phyloP scores from a whole-genome alignment of 1,140 invertebrate species.

The Cyphomyrmex costatus region DNA sequence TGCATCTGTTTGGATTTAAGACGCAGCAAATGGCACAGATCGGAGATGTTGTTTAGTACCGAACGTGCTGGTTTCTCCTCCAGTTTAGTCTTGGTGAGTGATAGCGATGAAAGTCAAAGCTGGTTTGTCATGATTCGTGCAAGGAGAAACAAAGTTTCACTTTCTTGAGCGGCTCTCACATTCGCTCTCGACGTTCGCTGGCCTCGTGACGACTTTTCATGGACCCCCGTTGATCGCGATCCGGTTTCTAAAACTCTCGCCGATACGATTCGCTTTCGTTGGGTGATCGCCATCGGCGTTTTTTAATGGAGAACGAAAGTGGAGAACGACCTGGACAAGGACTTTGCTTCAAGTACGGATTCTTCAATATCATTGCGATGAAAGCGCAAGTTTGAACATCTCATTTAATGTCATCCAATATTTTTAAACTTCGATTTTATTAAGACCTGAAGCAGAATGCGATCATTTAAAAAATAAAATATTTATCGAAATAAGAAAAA shows the following conservation, averaged over 20 bases:
- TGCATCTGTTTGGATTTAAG: slow-evolving; percentile 2
- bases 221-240: slow-evolving; percentile 78
- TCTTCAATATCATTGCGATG: background rate
- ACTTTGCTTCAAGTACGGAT: slow-evolving; percentile 71
- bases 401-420: too few species aligned
- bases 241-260: slow-evolving; percentile 82
- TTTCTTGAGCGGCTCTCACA: slow-evolving; percentile 81
- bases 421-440: slow-evolving; percentile 14
- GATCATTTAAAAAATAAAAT: slow-evolving; percentile 16
- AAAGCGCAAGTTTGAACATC: background rate
- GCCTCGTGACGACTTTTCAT: slow-evolving; percentile 75
- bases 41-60: slow-evolving; percentile 25
- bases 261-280: slow-evolving; percentile 78
- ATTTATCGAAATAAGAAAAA: background rate
- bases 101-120: slow-evolving; percentile 80
- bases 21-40: background rate
- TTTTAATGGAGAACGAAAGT: slow-evolving; percentile 77
- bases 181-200: slow-evolving; percentile 72
- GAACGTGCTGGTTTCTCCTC: slow-evolving; percentile 66
- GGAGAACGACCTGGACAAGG: slow-evolving; percentile 66
- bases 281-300: slow-evolving; percentile 69
- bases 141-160: slow-evolving; percentile 80
- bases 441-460: background rate
- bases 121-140: slow-evolving; percentile 72
- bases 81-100: slow-evolving; percentile 44